Conservation (phyloP, 2,888 invertebrate species). For the Trachelus iudaicus region DNA sequence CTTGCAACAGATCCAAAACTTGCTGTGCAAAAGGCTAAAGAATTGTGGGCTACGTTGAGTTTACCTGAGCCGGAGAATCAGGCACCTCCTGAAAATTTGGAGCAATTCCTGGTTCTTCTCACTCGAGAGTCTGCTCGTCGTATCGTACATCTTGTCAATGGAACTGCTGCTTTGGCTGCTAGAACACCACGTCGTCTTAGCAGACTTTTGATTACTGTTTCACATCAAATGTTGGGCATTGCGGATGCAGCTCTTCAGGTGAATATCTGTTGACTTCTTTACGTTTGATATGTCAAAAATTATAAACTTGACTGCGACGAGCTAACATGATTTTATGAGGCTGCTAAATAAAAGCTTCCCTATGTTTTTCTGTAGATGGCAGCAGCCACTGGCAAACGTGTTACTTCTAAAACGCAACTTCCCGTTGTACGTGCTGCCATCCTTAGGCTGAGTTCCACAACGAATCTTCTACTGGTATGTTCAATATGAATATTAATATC, state of each 20-base stretch:
- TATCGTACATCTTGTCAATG: constrained; percentile 83
- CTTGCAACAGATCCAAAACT: constrained; percentile 81
- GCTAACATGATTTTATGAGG: constrained; percentile 6
- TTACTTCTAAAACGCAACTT: constrained; percentile 44
- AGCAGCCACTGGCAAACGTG: constrained; percentile 41
- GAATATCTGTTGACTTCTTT: constrained; percentile 27
- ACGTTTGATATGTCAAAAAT: constrained; percentile 8
- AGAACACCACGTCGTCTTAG: constrained; percentile 69
- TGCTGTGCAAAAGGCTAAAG: constrained; percentile 79
- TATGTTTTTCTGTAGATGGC: constrained; percentile 44
- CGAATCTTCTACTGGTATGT: constrained; percentile 56
- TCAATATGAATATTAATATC: constrained; percentile 14
- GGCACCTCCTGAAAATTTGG: constrained; percentile 80
- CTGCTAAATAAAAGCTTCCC: constrained; percentile 14
- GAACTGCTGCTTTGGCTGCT: constrained; percentile 70
- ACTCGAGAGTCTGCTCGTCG: constrained; percentile 82
- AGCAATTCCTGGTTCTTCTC: constrained; percentile 80
- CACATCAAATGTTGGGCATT: constrained; percentile 71
- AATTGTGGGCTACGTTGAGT: constrained; percentile 78
- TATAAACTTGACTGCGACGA: constrained; percentile 11
- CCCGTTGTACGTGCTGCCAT: constrained; percentile 42
- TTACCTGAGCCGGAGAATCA: constrained; percentile 87
- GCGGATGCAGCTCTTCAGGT: constrained; percentile 77
- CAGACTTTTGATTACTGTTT: constrained; percentile 43
- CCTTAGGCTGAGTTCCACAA: constrained; percentile 48